phyloP scores from a whole-genome alignment of 2,797 vertebrate genomes.

The Cynodonichthys magdalenae region DNA sequence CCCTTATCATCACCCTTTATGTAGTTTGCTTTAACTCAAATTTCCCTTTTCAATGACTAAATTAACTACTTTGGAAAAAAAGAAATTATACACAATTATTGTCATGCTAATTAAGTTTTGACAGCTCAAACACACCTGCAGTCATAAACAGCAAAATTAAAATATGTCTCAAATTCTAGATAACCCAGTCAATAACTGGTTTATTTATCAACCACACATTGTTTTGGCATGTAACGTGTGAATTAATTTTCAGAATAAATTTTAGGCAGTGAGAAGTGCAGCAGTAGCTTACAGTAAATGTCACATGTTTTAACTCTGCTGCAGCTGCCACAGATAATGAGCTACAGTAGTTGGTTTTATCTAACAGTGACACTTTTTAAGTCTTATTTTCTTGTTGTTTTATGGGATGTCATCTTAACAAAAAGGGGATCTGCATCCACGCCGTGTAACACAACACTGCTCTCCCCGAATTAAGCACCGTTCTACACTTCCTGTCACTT shows the following conservation, averaged over 20 bases:
- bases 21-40: too few species aligned
- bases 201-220: not conserved
- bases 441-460: constrained; percentile 3
- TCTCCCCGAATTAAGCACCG: constrained; percentile 7
- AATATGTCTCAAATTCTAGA: too few species aligned
- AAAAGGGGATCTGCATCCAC: constrained; percentile 20
- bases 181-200: not conserved
- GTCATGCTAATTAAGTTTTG: too few species aligned
- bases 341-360: not conserved
- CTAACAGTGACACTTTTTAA: not conserved
- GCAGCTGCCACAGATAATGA: constrained; percentile 5
- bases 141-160: too few species aligned
- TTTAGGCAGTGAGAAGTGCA: not conserved
- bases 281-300: not conserved
- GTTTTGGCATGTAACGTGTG: not conserved
- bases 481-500: constrained; percentile 12
- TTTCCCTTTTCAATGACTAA: too few species aligned
- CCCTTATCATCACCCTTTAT: too few species aligned
- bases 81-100: too few species aligned
- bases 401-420: not conserved
- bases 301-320: not conserved
- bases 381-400: constrained; percentile 4
- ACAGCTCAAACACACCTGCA: too few species aligned
- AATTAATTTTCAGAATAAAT: not conserved
- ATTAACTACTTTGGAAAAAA: too few species aligned